Evolutionary conservation across 92 coral and sea anemone genomes (phyloP), one percentile per base, ranked within the genome.

Genomic region (Phenganax stokvisi): DNA sequence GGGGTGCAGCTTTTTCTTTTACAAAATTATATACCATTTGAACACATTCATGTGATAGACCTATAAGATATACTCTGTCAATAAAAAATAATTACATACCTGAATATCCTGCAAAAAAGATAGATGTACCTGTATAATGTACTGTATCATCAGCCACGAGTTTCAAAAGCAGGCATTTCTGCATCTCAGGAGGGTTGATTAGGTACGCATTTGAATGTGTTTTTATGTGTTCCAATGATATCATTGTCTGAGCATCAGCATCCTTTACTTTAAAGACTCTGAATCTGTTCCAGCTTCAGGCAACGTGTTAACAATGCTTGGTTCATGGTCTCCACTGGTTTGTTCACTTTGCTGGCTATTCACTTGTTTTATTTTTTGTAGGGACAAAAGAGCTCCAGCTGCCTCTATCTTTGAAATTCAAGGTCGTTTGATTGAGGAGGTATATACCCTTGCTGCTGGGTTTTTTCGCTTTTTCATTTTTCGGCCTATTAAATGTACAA

Each of bases 81-180:
- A 7, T 30, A 51, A 52, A 6, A 2, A 10, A 7, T 25, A 7
- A 9, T 12, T 9, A 30, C 55, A 8, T 17, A 51, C 15, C n/a
- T 69, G 12, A 51, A 30, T 30, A 69, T 69, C 0, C 25, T 15
- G 53, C 15, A 30, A 30, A 3, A 69, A 8, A 0, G 51, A 30
- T 71, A 71, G 12, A 51, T 37, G 51, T 73, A 73, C 77, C 77
- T 73, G 77, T 73, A 29, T 73, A 73, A 47, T 73, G 77, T 3
- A 53, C 10, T 73, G 77, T 12, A 20, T 53, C 58, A 53, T 47
- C 54, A 25, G 77, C 62, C 0, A 73, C 61, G 28, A 20, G 51
- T 56, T 73, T 20, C 62, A 73, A 12, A 37, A 73, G 51, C 10
- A 73, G 13, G 47, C 59, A 53, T 56, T 52, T 73, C 54, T 73